Conservation (phyloP, 2,797 vertebrate species). For the Anguilla anguilla region DNA sequence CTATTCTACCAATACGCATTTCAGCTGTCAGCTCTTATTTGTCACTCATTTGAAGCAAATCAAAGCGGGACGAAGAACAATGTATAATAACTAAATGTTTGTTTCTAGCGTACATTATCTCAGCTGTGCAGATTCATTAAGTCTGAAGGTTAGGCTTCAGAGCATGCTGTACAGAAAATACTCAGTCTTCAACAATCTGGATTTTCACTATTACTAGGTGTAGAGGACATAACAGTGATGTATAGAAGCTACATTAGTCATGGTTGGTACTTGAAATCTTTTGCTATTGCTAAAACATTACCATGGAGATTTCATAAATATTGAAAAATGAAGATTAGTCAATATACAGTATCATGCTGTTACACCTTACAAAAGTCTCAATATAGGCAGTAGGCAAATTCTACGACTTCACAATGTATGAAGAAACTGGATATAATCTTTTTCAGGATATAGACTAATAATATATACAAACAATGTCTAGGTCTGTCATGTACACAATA, state of each 20-base stretch:
- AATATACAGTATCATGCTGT: too few species aligned
- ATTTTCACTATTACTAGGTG: background rate
- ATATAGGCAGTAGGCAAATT: too few species aligned
- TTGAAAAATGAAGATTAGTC: too few species aligned
- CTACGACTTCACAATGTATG: too few species aligned
- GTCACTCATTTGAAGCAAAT: background rate
- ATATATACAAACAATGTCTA: too few species aligned
- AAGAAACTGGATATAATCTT: too few species aligned
- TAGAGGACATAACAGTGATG: background rate
- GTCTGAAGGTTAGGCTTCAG: background rate
- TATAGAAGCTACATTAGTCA: background rate
- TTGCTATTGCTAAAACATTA: background rate
- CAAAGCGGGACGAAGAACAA: background rate
- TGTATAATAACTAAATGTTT: background rate
- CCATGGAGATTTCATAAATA: background rate
- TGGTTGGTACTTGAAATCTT: background rate
- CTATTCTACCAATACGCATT: background rate
- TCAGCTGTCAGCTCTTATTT: background rate
- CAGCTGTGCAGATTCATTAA: background rate
- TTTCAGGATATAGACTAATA: too few species aligned
- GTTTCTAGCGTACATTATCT: background rate
- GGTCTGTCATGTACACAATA: too few species aligned
- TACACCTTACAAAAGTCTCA: too few species aligned
- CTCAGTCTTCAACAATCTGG: background rate
- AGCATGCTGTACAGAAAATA: background rate